Evolutionary conservation across 2,888 invertebrate species (phyloP).

Genomic region (Caenorhabditis sp.): DNA sequence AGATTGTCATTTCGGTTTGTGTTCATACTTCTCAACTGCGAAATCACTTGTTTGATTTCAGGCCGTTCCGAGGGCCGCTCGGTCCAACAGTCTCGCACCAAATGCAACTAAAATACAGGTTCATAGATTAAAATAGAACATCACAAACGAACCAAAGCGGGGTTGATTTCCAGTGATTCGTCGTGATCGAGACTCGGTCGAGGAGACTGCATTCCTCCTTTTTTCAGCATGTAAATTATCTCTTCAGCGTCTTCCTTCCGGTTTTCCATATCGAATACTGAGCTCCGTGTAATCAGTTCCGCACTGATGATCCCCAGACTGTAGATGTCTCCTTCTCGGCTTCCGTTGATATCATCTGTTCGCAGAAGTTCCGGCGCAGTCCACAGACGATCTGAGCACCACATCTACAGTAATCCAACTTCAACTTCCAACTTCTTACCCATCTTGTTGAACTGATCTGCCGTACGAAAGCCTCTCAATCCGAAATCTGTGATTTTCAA

Average conservation of each 20-base stretch:
- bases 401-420: background rate
- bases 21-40: constrained; percentile 66
- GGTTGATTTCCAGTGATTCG: constrained; percentile 58
- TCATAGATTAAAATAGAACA: background rate
- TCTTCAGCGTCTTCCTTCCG: constrained; percentile 58
- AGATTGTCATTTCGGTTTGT: constrained; percentile 63
- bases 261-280: constrained; percentile 59
- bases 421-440: background rate
- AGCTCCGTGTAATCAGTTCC: constrained; percentile 65
- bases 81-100: constrained; percentile 56
- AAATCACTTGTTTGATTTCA: constrained; percentile 36
- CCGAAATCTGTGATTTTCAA: constrained; percentile 72
- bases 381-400: constrained; percentile 50
- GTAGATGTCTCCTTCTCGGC: constrained; percentile 55
- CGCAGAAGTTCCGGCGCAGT: constrained; percentile 61
- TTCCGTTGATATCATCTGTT: constrained; percentile 35
- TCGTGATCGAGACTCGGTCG: constrained; percentile 64
- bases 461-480: constrained; percentile 44
- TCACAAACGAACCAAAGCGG: constrained; percentile 39
- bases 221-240: constrained; percentile 74
- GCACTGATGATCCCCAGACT: constrained; percentile 68
- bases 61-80: constrained; percentile 56
- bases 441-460: constrained; percentile 17
- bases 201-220: constrained; percentile 68
- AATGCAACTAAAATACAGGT: constrained; percentile 26